Evolutionary conservation across 1,140 invertebrate genomes (phyloP).

Genomic region (Zaprionus vittiger): DNA sequence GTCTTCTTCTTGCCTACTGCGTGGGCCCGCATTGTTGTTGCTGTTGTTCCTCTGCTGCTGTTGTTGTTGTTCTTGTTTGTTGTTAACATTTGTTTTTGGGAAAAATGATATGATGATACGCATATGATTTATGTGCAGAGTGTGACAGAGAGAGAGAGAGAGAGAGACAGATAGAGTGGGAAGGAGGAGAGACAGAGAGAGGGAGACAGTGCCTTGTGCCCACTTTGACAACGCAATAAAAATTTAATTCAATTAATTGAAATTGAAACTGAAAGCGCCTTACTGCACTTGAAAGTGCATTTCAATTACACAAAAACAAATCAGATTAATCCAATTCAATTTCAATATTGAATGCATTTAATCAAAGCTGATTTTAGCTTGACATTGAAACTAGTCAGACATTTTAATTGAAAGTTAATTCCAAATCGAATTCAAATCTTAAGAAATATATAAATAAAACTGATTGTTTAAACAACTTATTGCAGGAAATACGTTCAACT

Average conservation of each 20-base stretch:
- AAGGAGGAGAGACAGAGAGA: too few relatives aligned
- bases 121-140: slow-evolving; percentile 30
- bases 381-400: background rate
- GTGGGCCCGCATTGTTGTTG: slow-evolving; percentile 70
- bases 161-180: too few relatives aligned
- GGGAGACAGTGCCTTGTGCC: background rate
- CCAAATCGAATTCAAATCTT: background rate
- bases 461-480: too few relatives aligned
- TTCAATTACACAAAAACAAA: background rate
- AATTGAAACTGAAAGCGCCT: background rate
- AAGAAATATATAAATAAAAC: background rate
- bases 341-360: background rate
- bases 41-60: slow-evolving; percentile 19
- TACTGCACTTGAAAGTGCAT: slow-evolving; percentile 6
- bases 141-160: too few relatives aligned
- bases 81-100: slow-evolving; percentile 60
- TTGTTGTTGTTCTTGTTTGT: slow-evolving; percentile 32
- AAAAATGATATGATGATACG: slow-evolving; percentile 60
- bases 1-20: slow-evolving; percentile 33
- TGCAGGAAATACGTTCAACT: too few relatives aligned
- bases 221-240: background rate
- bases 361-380: background rate
- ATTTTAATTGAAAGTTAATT: background rate
- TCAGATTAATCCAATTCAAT: background rate
- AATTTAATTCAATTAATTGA: background rate